These are phyloP conservation scores for Hipposideros larvatus DNA, from an alignment of 2,797 vertebrate species.

Conservation along the genomic window DNA sequence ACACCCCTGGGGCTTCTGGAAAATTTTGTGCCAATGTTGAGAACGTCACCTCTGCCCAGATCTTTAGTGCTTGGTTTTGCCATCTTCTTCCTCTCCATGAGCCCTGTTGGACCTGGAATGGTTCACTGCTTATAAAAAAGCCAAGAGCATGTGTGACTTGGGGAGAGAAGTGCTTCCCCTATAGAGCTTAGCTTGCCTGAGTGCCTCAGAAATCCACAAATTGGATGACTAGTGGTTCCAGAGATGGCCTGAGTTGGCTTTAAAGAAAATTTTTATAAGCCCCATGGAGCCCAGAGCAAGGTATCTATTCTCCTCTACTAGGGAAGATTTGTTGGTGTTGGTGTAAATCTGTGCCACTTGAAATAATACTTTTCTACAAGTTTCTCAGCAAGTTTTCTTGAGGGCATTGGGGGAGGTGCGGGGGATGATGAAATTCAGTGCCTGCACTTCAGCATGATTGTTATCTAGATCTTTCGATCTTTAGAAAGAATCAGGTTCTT, in stretches of 20 bases:
- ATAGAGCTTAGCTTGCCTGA: neutral
- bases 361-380: neutral
- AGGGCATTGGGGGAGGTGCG: fast-evolving
- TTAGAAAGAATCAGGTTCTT: neutral
- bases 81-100: neutral
- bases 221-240: neutral
- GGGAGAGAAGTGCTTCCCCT: neutral
- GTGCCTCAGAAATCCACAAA: neutral
- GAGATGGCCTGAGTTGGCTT: neutral
- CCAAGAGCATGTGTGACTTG: neutral
- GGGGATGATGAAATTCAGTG: neutral
- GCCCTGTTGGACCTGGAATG: neutral
- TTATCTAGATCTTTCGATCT: neutral
- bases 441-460: neutral
- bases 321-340: neutral
- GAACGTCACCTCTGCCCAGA: neutral
- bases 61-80: neutral
- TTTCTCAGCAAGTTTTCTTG: neutral
- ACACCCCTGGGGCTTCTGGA: neutral
- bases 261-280: neutral
- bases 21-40: neutral
- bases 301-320: neutral
- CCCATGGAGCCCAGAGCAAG: neutral
- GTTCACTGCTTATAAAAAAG: neutral
- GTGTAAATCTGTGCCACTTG: neutral